Evolutionary conservation across 2,888 invertebrate species (phyloP).

Genomic region (Saturnia pavonia): DNA sequence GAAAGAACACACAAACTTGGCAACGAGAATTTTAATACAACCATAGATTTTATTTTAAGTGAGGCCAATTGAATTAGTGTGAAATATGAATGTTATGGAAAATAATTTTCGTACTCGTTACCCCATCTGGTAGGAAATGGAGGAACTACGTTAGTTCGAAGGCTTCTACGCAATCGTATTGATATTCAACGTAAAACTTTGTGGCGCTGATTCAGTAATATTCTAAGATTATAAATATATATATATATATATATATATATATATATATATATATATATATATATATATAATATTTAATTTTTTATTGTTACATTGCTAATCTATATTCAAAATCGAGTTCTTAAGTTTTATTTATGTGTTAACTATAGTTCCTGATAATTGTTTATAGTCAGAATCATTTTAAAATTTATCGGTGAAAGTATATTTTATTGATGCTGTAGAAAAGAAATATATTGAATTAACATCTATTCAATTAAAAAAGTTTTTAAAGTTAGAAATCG

Average conservation of each 20-base stretch:
- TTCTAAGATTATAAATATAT: neutral
- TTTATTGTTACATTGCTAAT: neutral
- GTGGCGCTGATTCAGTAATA: slow-evolving; percentile 44
- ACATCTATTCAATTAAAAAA: neutral
- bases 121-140: slow-evolving; percentile 56
- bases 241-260: neutral
- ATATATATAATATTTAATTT: neutral
- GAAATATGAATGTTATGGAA: neutral
- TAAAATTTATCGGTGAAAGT: slow-evolving; percentile 22
- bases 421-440: slow-evolving; percentile 15
- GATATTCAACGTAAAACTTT: slow-evolving; percentile 51
- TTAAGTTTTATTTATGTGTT: neutral
- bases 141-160: slow-evolving; percentile 55
- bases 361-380: neutral
- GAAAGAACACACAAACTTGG: neutral
- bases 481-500: neutral
- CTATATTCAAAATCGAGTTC: neutral
- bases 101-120: slow-evolving; percentile 40
- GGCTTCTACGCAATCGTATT: slow-evolving; percentile 65
- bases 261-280: neutral
- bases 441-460: slow-evolving; percentile 18
- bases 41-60: too few species aligned
- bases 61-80: neutral
- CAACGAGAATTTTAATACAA: neutral
- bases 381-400: neutral